phyloP scores from a whole-genome alignment of 2,888 invertebrate species.

The Cancer borealis region DNA sequence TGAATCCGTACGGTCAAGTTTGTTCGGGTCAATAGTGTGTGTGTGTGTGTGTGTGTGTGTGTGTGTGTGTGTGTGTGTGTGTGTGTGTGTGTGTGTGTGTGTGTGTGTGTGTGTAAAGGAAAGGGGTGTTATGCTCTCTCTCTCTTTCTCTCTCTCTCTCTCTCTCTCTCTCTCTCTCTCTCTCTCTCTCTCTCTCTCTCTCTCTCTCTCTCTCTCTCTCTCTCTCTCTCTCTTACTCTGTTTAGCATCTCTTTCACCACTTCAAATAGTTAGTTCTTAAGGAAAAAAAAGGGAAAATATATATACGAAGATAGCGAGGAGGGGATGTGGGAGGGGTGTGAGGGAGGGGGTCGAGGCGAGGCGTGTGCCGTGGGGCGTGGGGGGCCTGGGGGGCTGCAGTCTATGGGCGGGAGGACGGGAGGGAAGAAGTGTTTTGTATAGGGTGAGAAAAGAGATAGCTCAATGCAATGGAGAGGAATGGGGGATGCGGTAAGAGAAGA shows the following conservation, averaged over 20 bases:
- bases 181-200: constrained; percentile 20
- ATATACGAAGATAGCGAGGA: too few relatives aligned
- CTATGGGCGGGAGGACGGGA: not conserved
- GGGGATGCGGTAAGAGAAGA: not conserved
- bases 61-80: not conserved
- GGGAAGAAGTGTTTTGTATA: constrained; percentile 18
- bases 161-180: constrained; percentile 20
- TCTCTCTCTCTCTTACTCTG: too few relatives aligned
- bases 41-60: not conserved
- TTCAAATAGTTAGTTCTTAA: too few relatives aligned
- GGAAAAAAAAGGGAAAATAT: too few relatives aligned
- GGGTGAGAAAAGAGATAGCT: not conserved
- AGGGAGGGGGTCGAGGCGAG: not conserved
- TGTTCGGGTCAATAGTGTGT: not conserved
- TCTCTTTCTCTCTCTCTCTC: constrained; percentile 20
- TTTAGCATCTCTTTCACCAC: not conserved
- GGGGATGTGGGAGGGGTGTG: not conserved
- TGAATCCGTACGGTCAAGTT: too few relatives aligned
- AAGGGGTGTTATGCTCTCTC: not conserved
- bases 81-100: not conserved
- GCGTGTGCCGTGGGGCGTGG: not conserved
- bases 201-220: not conserved
- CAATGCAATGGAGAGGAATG: not conserved
- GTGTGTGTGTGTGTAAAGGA: not conserved
- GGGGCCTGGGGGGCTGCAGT: not conserved